phyloP scores from a whole-genome alignment of 1,140 invertebrate genomes.

The Aphaenogaster ashmeadi region DNA sequence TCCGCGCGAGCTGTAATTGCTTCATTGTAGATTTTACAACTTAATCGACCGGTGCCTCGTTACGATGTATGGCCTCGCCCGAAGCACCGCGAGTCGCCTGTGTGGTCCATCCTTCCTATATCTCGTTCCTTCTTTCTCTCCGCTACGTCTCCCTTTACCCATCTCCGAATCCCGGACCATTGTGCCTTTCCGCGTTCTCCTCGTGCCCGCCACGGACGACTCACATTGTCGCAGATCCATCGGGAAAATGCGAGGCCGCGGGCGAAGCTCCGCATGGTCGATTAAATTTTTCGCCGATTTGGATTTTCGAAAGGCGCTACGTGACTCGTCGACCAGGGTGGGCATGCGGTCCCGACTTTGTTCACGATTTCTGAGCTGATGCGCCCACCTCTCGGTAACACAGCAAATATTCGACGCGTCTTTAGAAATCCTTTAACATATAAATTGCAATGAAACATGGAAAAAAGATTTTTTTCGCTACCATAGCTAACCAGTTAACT shows the following conservation, averaged over 20 bases:
- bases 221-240: slow-evolving; percentile 67
- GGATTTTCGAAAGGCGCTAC: slow-evolving; percentile 67
- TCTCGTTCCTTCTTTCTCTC: neutral
- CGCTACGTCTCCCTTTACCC: neutral
- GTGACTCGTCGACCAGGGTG: slow-evolving; percentile 56
- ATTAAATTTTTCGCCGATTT: slow-evolving; percentile 77
- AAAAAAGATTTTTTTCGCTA: no score
- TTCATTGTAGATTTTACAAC: slow-evolving; percentile 62
- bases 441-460: neutral
- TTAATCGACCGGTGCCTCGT: slow-evolving; percentile 68
- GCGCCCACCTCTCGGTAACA: neutral
- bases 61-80: slow-evolving; percentile 66
- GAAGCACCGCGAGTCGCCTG: slow-evolving; percentile 51
- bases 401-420: neutral
- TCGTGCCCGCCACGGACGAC: neutral
- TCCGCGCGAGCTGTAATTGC: slow-evolving; percentile 65
- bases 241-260: slow-evolving; percentile 70
- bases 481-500: no score
- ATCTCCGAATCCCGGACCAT: slow-evolving; percentile 24
- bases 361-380: neutral
- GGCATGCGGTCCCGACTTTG: slow-evolving; percentile 27
- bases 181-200: slow-evolving; percentile 24
- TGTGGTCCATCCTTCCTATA: slow-evolving; percentile 68
- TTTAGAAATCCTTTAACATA: neutral
- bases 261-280: slow-evolving; percentile 69